Percentiles rank a stretch among this genome's conserved stretches.
Conservation (phyloP, 2,113 vertebrate species). For the Hydrolagus affinis region DNA sequence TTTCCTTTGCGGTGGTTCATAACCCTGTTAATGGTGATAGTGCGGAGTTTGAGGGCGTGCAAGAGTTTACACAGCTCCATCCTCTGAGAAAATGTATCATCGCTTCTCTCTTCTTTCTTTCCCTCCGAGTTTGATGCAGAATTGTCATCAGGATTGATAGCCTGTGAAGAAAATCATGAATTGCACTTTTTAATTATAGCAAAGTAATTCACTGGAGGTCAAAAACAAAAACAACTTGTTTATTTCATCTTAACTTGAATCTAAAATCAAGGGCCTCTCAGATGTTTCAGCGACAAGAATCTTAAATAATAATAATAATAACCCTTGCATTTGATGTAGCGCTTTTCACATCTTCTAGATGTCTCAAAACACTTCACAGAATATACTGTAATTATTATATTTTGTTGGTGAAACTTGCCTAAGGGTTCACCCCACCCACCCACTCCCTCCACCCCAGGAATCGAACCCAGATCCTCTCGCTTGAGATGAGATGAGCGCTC, state of each 20-base stretch:
- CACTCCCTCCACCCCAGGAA: too few species aligned
- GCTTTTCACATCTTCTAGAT: too few species aligned
- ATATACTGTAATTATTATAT: too few species aligned
- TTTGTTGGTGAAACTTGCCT: too few species aligned
- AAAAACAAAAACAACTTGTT: neutral
- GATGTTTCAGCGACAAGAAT: neutral
- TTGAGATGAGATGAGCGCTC: too few species aligned
- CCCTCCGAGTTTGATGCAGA: neutral
- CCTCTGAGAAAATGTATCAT: conserved; percentile 35
- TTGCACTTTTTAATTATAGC: neutral
- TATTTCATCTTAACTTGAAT: conserved; percentile 4
- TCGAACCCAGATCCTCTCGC: too few species aligned
- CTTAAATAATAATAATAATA: neutral
- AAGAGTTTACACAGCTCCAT: conserved; percentile 59
- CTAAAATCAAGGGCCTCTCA: neutral
- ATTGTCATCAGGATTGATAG: conserved; percentile 13
- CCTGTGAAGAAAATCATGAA: neutral
- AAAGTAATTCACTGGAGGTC: neutral
- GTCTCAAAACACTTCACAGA: too few species aligned
- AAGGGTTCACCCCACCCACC: too few species aligned
- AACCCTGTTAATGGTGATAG: conserved; percentile 65
- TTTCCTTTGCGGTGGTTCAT: conserved; percentile 55
- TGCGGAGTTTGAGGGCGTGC: conserved; percentile 59
- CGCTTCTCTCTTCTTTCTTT: neutral
- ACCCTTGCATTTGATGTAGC: neutral